Percentiles rank a stretch among this genome's conserved stretches.
Evolutionary conservation across 2,797 vertebrate genomes (phyloP).

Genomic region (Xerus rutilus): DNA sequence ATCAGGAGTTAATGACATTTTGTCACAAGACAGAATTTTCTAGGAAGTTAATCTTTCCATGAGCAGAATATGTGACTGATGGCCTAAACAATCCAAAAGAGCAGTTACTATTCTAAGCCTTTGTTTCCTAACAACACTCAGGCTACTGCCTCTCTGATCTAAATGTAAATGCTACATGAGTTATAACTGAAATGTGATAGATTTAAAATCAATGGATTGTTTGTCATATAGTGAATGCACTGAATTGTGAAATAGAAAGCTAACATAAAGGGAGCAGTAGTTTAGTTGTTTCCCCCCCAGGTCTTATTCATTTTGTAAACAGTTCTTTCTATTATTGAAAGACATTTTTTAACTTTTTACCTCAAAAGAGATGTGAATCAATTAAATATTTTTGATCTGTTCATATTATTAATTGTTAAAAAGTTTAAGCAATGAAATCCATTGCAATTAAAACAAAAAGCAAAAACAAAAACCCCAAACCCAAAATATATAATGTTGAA

Average conservation of each 20-base stretch:
- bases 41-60: conserved; percentile 77
- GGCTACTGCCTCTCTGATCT: conserved; percentile 21
- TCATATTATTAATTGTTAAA: neutral
- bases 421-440: neutral
- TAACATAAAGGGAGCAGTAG: neutral
- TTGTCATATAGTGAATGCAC: neutral
- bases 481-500: neutral
- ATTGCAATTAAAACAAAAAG: neutral
- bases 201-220: conserved; percentile 60
- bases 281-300: neutral
- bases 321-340: neutral
- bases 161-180: neutral
- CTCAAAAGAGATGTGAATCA: neutral
- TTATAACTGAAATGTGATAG: conserved; percentile 73
- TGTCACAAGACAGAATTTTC: conserved; percentile 75
- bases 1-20: conserved; percentile 76
- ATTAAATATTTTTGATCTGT: neutral
- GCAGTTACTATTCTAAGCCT: conserved; percentile 13
- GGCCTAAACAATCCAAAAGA: conserved; percentile 61
- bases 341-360: neutral
- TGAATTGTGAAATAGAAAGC: conserved; percentile 63
- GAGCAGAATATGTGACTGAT: conserved; percentile 31
- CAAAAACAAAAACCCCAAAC: neutral
- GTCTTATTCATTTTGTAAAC: neutral
- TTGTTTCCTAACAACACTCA: conserved; percentile 29